Percentiles rank a stretch among this genome's conserved stretches.
Evolutionary conservation across 1,140 invertebrate genomes (phyloP).

Genomic region (Nasonia longicornis): DNA sequence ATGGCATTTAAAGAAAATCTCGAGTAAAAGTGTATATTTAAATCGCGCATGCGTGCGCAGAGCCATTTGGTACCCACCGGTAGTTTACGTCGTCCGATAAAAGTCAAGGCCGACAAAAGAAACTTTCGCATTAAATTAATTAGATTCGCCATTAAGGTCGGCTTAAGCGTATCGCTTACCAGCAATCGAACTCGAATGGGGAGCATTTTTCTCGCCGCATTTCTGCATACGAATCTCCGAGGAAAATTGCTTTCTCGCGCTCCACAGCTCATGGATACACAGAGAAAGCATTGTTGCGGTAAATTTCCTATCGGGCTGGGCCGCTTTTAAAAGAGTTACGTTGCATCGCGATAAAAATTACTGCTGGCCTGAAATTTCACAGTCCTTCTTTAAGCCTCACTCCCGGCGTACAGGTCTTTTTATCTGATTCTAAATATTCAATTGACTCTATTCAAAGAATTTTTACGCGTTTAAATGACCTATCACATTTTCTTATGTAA

Average conservation of each 20-base stretch:
- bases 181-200: not conserved
- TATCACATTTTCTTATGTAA: slow-evolving; percentile 7
- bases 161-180: not conserved
- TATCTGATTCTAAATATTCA: slow-evolving; percentile 20
- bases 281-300: slow-evolving; percentile 36
- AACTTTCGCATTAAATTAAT: slow-evolving; percentile 13
- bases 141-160: not conserved
- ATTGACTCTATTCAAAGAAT: slow-evolving; percentile 4
- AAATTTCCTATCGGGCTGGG: slow-evolving; percentile 2
- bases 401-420: not conserved
- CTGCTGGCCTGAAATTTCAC: not conserved
- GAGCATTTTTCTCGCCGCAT: not conserved
- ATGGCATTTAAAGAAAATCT: not conserved
- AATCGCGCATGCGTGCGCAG: too few relatives aligned
- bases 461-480: not conserved
- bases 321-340: not conserved
- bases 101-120: not conserved
- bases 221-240: not conserved
- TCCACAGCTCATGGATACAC: not conserved
- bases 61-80: too few relatives aligned
- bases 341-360: slow-evolving; percentile 21
- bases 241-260: slow-evolving; percentile 29
- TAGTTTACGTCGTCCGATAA: not conserved
- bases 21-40: not conserved
- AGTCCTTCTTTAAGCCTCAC: not conserved